A percentile compares a stretch with the other conserved stretches of the same genome.
These are phyloP conservation scores for Gopherus flavomarginatus DNA, from an alignment of 2,113 vertebrate genomes.

Conservation along the genomic window DNA sequence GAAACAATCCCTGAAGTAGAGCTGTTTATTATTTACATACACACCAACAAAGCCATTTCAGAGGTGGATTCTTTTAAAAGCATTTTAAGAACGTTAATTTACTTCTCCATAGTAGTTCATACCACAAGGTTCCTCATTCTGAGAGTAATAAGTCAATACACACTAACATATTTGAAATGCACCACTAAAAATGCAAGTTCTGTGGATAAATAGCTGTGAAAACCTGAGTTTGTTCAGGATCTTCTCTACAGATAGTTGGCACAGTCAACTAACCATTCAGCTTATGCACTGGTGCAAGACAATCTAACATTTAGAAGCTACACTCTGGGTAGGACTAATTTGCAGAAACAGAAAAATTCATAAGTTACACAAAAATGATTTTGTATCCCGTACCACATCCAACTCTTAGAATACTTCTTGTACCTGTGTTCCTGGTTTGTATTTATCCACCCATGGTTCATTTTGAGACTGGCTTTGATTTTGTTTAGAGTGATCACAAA, in stretches of 20 bases:
- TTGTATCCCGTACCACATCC: fast-evolving
- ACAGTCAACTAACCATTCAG: fast-evolving
- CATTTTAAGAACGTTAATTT: background rate
- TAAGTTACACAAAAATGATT: fast-evolving
- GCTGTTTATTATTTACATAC: background rate
- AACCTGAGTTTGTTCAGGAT: background rate
- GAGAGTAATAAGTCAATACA: background rate
- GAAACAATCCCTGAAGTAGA: too few species aligned
- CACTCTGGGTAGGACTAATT: fast-evolving
- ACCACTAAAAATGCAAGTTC: fast-evolving
- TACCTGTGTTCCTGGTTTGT: conserved; percentile 88
- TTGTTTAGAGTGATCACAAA: conserved; percentile 23
- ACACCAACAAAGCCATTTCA: fast-evolving
- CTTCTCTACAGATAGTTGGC: background rate
- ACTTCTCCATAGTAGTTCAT: background rate
- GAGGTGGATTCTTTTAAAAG: fast-evolving
- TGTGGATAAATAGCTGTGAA: fast-evolving
- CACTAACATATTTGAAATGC: background rate
- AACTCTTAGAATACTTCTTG: background rate
- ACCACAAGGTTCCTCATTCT: background rate
- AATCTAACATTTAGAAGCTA: fast-evolving
- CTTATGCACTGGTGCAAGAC: fast-evolving
- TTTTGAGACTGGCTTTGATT: conserved; percentile 54
- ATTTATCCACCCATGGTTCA: conserved; percentile 91
- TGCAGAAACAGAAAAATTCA: fast-evolving